Conservation (phyloP, 2,113 vertebrate genomes). For the Girardinichthys multiradiatus region DNA sequence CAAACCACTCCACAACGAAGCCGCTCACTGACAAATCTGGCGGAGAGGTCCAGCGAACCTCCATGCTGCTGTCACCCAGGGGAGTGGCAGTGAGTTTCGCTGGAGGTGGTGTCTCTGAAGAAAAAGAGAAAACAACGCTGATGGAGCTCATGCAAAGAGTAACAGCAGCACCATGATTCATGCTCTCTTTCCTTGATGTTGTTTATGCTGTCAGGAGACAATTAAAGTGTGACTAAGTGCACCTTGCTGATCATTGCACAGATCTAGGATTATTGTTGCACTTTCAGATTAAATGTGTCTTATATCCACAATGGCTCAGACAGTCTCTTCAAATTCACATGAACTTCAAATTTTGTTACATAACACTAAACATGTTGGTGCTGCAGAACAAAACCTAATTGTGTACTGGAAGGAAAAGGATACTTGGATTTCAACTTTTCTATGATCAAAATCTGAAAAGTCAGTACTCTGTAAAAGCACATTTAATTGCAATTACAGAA, state of each 20-base stretch:
- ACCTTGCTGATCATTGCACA: neutral
- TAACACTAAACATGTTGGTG: neutral
- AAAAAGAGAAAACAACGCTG: neutral
- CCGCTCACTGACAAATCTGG: constrained; percentile 14
- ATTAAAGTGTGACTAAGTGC: neutral
- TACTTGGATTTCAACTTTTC: neutral
- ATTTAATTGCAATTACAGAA: no score
- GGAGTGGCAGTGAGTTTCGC: constrained; percentile 21
- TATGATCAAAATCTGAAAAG: neutral
- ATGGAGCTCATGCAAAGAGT: neutral
- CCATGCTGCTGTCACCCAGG: constrained; percentile 53
- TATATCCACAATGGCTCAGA: neutral
- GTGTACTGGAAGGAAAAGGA: neutral
- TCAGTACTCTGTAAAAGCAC: no score
- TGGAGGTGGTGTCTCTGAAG: constrained; percentile 43
- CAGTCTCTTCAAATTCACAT: neutral
- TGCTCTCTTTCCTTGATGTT: neutral
- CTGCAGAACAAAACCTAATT: neutral
- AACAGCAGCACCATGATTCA: neutral
- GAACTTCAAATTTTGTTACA: neutral
- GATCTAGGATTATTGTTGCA: no score
- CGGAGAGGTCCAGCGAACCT: constrained; percentile 60
- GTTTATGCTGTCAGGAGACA: neutral
- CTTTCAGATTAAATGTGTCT: neutral
- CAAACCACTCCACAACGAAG: constrained; percentile 77